A percentile compares a stretch with the other conserved stretches of the same genome.
These are phyloP conservation scores for Pseudochaenichthys georgianus DNA, from an alignment of 2,797 vertebrate genomes.

Conservation along the genomic window DNA sequence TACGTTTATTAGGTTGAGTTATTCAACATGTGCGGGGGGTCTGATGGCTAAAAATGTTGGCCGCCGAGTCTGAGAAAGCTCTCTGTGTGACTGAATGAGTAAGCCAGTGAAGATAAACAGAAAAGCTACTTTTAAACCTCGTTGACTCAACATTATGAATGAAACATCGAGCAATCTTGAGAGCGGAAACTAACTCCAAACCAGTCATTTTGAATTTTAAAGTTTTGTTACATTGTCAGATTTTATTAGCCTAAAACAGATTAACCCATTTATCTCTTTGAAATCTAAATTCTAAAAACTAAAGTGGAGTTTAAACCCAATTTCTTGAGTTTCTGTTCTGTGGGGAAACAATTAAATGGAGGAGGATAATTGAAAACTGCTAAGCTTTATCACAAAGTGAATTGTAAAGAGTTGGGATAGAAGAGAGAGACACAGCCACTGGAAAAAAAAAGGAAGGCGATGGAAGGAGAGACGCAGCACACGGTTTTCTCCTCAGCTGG, in stretches of 20 bases:
- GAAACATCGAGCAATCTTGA: slow-evolving; percentile 34
- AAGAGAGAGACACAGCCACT: slow-evolving; percentile 13
- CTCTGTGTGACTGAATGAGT: slow-evolving; percentile 50
- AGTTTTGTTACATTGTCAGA: slow-evolving; percentile 3
- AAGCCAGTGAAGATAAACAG: slow-evolving; percentile 62
- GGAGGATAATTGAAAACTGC: slow-evolving; percentile 11
- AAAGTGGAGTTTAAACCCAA: slow-evolving; percentile 23
- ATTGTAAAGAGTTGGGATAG: slow-evolving; percentile 1
- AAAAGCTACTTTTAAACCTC: slow-evolving; percentile 52
- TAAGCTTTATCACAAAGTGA: slow-evolving; percentile 17
- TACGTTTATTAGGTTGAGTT: slow-evolving; percentile 52
- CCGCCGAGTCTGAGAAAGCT: slow-evolving; percentile 33
- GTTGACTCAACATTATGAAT: slow-evolving; percentile 51
- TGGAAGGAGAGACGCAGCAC: slow-evolving; percentile 22
- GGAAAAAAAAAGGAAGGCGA: slow-evolving; percentile 10
- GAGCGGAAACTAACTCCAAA: slow-evolving; percentile 3
- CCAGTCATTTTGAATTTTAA: background rate
- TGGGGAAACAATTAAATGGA: background rate
- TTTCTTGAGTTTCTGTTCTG: slow-evolving; percentile 10
- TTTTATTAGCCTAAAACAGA: background rate
- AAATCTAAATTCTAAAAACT: slow-evolving; percentile 5
- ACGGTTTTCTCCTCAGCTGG: slow-evolving; percentile 51
- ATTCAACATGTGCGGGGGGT: slow-evolving; percentile 58
- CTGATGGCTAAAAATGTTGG: slow-evolving; percentile 47
- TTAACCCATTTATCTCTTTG: slow-evolving; percentile 22